These are phyloP conservation scores for Lasiurus borealis DNA, from an alignment of 2,113 vertebrate genomes.

Conservation along the genomic window DNA sequence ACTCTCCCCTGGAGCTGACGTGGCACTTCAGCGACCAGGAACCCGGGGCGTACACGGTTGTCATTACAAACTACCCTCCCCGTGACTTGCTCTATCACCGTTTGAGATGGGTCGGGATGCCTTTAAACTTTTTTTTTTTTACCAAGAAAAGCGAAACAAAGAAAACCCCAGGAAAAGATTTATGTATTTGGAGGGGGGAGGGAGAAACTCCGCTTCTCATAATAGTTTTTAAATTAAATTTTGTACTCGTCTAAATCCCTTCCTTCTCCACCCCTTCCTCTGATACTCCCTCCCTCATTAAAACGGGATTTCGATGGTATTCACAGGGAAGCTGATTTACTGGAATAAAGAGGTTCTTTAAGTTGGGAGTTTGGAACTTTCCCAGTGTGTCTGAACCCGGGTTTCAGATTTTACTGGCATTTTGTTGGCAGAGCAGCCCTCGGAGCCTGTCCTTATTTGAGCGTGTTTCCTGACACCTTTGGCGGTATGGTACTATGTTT, in stretches of 20 bases:
- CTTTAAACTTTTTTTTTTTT: not conserved
- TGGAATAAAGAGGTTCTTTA: constrained; percentile 89
- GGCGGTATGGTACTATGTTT: constrained; percentile 82
- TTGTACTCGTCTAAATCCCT: constrained; percentile 73
- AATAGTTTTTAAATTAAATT: constrained; percentile 84
- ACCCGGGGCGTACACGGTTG: not conserved
- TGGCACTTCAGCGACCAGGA: not conserved
- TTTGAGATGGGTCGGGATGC: not conserved
- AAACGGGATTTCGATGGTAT: constrained; percentile 86
- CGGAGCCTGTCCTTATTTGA: constrained; percentile 85
- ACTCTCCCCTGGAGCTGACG: not conserved
- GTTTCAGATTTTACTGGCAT: constrained; percentile 89
- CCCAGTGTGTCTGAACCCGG: constrained; percentile 86
- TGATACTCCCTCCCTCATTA: constrained; percentile 84
- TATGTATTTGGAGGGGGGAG: constrained; percentile 62
- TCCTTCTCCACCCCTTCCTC: constrained; percentile 80
- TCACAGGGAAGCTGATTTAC: constrained; percentile 88
- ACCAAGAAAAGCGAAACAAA: constrained; percentile 44
- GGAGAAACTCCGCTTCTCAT: constrained; percentile 80
- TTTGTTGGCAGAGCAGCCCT: constrained; percentile 87
- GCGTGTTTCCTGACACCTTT: constrained; percentile 88
- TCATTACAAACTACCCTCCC: not conserved
- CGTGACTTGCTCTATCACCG: not conserved
- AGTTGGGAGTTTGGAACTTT: constrained; percentile 85
- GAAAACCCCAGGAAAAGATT: constrained; percentile 75